Evolutionary conservation across 2,797 vertebrate species (phyloP).

Genomic region (Microctenopoma lineatum): DNA sequence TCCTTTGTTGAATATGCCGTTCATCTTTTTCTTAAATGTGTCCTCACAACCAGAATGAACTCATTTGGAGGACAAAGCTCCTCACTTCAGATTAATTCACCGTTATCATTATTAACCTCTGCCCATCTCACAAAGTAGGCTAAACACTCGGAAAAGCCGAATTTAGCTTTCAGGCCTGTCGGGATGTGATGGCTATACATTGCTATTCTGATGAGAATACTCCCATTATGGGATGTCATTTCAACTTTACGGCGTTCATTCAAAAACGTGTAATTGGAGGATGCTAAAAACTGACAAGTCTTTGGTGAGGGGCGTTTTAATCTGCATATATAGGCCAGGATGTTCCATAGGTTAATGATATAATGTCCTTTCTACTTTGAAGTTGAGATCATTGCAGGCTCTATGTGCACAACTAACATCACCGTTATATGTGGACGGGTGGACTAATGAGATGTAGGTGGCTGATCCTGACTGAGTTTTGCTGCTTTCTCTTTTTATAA

Average conservation of each 20-base stretch:
- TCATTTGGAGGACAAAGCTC: constrained; percentile 46
- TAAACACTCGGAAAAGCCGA: constrained; percentile 50
- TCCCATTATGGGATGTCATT: constrained; percentile 54
- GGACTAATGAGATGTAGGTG: constrained; percentile 45
- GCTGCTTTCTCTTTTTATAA: constrained; percentile 35
- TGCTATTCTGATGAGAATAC: constrained; percentile 41
- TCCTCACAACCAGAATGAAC: constrained; percentile 44
- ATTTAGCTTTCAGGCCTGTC: constrained; percentile 46
- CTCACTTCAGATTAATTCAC: constrained; percentile 54
- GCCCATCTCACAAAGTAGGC: constrained; percentile 65
- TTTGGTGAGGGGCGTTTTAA: constrained; percentile 46
- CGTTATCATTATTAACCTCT: constrained; percentile 74
- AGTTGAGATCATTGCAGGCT: constrained; percentile 42
- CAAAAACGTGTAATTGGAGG: constrained; percentile 56
- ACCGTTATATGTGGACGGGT: constrained; percentile 6
- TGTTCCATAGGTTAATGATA: constrained; percentile 57
- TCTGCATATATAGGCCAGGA: constrained; percentile 62
- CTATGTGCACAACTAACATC: constrained; percentile 21
- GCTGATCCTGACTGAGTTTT: constrained; percentile 40
- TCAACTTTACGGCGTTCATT: constrained; percentile 59
- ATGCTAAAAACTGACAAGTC: constrained; percentile 53
- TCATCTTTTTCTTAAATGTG: constrained; percentile 39
- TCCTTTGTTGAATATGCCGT: constrained; percentile 28
- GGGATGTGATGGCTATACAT: constrained; percentile 54
- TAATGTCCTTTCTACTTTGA: constrained; percentile 56